Evolutionary conservation across 2,797 vertebrate species (phyloP), one percentile per base, ranked within the genome.

Genomic region (Menidia menidia): DNA sequence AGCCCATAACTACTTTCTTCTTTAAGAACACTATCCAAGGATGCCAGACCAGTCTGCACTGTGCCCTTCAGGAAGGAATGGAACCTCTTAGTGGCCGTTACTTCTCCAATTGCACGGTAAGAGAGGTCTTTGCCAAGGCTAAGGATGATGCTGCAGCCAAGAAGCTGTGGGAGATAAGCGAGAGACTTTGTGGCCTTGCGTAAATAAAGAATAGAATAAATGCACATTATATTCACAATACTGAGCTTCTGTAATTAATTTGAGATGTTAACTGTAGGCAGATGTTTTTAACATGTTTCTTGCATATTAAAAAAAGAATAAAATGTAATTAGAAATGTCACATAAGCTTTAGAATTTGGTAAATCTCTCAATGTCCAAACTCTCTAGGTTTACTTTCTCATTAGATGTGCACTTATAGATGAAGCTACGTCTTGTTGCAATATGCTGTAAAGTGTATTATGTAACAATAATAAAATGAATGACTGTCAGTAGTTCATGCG

Each of bases 131-230:
- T 48, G 0, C 86, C 87, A 93, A 45, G 39, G 74, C 92, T 0
- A 89, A 62, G 0, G 95, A 99, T 0, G 96, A 98, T 25, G 92
- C 71, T 0, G 65, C 94, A 71, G 97, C 97, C 0, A 93, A 62
- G 66, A 95, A 92, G 44, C 94, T 99, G 30, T 98, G 97, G 97
- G 96, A 96, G 78, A 84, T 94, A 83, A 98, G 97, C 5, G 95
- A 96, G 92, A 92, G 85, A 52, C 35, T 68, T 4, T 54, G 54
- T 60, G 75, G 54, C 43, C 59, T 77, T 0, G 42, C 43, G 31
- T 72, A 44, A 63, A 47, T 43, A 52, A 6, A 43, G 6, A 43
- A 2, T 25, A 10, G 10, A 39, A 39, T 4, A 39, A 39, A 39
- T 39, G 14, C 45, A 14, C 0, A 15, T 30, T 53, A 19, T 50